Evolutionary conservation across 2,113 vertebrate genomes (phyloP), one percentile per base, ranked within the genome.

Genomic region (Cervus canadensis): DNA sequence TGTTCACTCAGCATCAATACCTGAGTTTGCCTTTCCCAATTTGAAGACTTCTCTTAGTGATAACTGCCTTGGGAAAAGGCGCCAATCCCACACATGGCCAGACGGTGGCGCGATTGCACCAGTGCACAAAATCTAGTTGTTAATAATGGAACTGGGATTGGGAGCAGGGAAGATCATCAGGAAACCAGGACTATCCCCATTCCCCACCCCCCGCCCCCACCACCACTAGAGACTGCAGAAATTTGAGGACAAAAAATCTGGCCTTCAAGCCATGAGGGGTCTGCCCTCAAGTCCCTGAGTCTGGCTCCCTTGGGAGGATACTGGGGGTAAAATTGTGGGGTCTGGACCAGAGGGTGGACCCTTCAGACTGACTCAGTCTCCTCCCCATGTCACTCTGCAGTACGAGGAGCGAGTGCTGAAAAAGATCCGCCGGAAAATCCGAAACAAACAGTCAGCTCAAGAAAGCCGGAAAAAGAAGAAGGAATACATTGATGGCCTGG

Each of bases 401-500:
- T 99, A 99, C 13, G 99, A 99, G 97, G 99, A 99, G 56, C 99
- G 99, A n/a, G 98, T 99, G 97, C 99, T 99, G 98, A 99, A 99
- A 98, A 99, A 99, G 99, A 99, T 99, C 98, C 99, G 99, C 13
- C 97, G 99, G 95, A 99, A 99, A 99, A 99, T 99, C 97, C 99
- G 99, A 36, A 99, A 99, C 98, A 99, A 99, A 83, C 99, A 99
- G 97, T 99, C 99, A 0, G 99, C 99, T 54, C 99, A 99, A 97
- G 99, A 99, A 94, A 99, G 99, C 98, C 98, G 99, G 85, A 99
- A 99, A 97, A 99, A 99, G 98, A 99, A 99, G 97, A 99, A 99
- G 97, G 99, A 99, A 25, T 99, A 99, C 8, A 99, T 99, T 0
- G 99, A 99, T 0, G 99, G 99, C 59, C 98, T 99, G 97, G 99